phyloP scores from a whole-genome alignment of 2,797 vertebrate genomes.

The Tragopan temminckii region DNA sequence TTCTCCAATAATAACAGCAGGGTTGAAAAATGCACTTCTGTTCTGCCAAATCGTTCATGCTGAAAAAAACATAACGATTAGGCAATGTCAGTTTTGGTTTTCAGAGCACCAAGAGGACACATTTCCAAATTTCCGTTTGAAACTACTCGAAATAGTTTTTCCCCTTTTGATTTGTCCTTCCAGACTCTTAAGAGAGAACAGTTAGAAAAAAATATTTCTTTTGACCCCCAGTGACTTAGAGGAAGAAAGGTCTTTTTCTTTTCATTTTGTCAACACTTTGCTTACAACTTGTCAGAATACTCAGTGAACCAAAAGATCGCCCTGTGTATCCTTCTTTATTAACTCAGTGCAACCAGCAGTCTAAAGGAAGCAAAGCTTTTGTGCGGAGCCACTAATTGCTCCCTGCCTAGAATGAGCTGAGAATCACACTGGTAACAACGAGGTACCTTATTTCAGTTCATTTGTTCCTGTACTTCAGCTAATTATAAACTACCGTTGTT shows the following conservation, averaged over 20 bases:
- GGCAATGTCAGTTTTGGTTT: constrained; percentile 4
- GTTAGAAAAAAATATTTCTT: constrained; percentile 51
- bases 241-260: constrained; percentile 13
- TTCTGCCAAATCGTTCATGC: constrained; percentile 29
- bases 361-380: constrained; percentile 1
- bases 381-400: constrained; percentile 6
- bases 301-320: constrained; percentile 14
- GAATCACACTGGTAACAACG: neutral
- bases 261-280: constrained; percentile 44
- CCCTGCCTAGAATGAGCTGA: neutral
- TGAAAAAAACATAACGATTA: constrained; percentile 20
- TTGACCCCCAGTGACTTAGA: constrained; percentile 21
- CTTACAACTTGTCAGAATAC: constrained; percentile 48
- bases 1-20: neutral
- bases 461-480: neutral
- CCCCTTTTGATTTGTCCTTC: constrained; percentile 17
- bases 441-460: neutral
- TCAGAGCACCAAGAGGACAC: neutral
- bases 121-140: constrained; percentile 10
- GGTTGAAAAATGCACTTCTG: neutral
- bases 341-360: constrained; percentile 20
- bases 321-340: neutral
- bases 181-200: neutral
- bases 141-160: neutral
- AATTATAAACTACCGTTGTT: constrained; percentile 18